Evolutionary conservation across 2,797 vertebrate species (phyloP).

Genomic region (Sebastes jordani): DNA sequence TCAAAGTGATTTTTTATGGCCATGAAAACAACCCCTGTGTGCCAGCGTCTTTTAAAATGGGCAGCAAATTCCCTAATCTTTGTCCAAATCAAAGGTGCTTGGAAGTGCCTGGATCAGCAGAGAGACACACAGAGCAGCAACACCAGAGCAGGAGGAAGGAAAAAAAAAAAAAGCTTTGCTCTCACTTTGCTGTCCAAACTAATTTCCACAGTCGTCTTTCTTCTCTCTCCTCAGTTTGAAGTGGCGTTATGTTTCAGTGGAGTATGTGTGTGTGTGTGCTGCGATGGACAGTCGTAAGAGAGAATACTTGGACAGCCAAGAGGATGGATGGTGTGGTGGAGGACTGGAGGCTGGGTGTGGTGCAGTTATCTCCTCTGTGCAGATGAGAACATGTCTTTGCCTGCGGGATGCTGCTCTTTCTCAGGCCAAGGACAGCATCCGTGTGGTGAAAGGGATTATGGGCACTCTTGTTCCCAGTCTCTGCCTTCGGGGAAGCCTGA

Average conservation of each 20-base stretch:
- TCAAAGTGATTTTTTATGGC: slow-evolving; percentile 48
- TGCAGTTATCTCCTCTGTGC: slow-evolving; percentile 70
- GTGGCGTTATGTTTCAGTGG: slow-evolving; percentile 7
- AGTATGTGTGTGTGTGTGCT: not conserved
- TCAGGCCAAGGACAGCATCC: slow-evolving; percentile 59
- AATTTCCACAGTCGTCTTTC: slow-evolving; percentile 49
- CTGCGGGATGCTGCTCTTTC: slow-evolving; percentile 62
- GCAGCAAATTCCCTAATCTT: slow-evolving; percentile 62
- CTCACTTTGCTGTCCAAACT: slow-evolving; percentile 56
- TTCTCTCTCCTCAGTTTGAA: slow-evolving; percentile 24
- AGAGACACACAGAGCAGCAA: slow-evolving; percentile 33
- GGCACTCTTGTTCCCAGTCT: slow-evolving; percentile 34
- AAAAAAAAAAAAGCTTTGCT: slow-evolving; percentile 16
- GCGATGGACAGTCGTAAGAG: slow-evolving; percentile 38
- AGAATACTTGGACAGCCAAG: slow-evolving; percentile 21
- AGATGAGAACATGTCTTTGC: slow-evolving; percentile 68
- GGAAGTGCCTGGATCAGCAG: slow-evolving; percentile 58
- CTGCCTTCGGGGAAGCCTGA: slow-evolving; percentile 9
- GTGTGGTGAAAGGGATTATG: slow-evolving; percentile 60
- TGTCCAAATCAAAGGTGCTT: slow-evolving; percentile 68
- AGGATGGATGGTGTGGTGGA: slow-evolving; percentile 20
- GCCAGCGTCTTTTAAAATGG: slow-evolving; percentile 29
- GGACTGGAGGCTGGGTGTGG: slow-evolving; percentile 49
- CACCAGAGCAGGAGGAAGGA: not conserved
- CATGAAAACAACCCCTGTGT: slow-evolving; percentile 46